Conservation (phyloP, 2,113 vertebrate species). For the Numenius arquata region DNA sequence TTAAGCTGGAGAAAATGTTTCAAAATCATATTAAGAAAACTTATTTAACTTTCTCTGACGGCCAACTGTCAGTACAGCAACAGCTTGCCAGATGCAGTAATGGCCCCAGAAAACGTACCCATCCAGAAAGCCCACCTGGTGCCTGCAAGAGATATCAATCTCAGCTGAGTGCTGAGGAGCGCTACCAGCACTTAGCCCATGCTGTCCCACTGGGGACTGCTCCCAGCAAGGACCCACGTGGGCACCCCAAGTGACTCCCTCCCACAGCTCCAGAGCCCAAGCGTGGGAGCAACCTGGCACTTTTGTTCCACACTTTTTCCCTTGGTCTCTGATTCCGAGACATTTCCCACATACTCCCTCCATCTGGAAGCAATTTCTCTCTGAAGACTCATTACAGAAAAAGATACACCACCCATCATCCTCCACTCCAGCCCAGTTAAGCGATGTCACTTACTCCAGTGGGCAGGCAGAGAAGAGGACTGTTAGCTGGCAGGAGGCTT, state of each 20-base stretch:
- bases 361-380: neutral
- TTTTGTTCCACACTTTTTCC: neutral
- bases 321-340: neutral
- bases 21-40: neutral
- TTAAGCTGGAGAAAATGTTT: neutral
- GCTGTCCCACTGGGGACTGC: fast-evolving
- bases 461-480: neutral
- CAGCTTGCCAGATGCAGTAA: neutral
- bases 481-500: neutral
- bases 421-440: neutral
- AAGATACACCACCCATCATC: neutral
- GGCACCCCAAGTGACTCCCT: neutral
- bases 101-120: neutral
- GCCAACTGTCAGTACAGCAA: neutral
- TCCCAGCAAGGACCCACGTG: neutral
- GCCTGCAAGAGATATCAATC: neutral
- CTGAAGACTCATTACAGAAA: neutral
- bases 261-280: neutral
- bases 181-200: fast-evolving
- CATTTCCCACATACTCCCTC: neutral
- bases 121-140: neutral
- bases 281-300: fast-evolving
- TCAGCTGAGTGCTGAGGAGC: neutral
- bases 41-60: neutral
- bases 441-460: neutral